Evolutionary conservation across 2,888 invertebrate genomes (phyloP).

Genomic region (Lobophora halterata): DNA sequence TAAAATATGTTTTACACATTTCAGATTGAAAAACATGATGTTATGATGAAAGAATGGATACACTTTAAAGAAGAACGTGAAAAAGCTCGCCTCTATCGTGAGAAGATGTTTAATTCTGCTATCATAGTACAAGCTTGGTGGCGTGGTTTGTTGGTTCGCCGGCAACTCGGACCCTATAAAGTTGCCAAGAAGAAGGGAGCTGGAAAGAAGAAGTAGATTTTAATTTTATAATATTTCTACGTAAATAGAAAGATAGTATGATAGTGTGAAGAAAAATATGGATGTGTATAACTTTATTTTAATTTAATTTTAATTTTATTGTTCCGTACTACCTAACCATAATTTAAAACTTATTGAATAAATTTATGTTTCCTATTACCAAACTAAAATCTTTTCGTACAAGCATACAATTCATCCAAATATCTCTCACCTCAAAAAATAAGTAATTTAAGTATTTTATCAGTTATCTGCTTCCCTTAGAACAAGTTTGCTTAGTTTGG

Average conservation of each 20-base stretch:
- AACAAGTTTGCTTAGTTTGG: too few species aligned
- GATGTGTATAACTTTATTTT: background rate
- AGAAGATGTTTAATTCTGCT: constrained; percentile 61
- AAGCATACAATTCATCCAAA: too few species aligned
- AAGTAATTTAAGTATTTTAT: too few species aligned
- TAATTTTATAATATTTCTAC: background rate
- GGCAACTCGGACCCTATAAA: constrained; percentile 61
- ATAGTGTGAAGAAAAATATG: constrained; percentile 1
- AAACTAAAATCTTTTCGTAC: too few species aligned
- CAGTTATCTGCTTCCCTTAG: too few species aligned
- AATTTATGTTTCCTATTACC: too few species aligned
- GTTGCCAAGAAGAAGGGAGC: constrained; percentile 39
- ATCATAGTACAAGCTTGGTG: constrained; percentile 69
- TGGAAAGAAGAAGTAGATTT: constrained; percentile 12
- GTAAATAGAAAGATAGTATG: background rate
- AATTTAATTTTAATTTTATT: constrained; percentile 7
- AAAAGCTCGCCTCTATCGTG: constrained; percentile 44
- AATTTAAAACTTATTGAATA: too few species aligned
- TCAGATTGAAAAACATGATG: constrained; percentile 54
- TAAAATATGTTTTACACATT: constrained; percentile 4
- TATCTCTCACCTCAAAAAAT: too few species aligned
- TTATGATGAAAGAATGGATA: constrained; percentile 54
- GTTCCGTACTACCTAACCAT: too few species aligned
- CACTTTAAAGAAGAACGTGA: constrained; percentile 62
- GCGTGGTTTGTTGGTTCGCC: constrained; percentile 66